These are phyloP conservation scores for Semnornis frantzii DNA, from an alignment of 2,113 vertebrate species.

Conservation along the genomic window DNA sequence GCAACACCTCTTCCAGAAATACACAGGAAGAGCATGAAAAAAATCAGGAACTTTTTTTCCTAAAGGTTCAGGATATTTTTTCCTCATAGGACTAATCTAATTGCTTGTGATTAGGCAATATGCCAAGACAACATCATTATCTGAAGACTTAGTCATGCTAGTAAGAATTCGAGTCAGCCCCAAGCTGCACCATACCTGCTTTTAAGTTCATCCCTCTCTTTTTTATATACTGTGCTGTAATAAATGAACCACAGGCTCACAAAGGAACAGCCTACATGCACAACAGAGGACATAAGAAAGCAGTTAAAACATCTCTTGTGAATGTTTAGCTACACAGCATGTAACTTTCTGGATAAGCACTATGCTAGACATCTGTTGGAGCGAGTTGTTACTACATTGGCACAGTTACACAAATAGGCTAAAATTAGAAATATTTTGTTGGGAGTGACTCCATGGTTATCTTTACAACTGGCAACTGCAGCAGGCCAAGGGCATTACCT, in stretches of 20 bases:
- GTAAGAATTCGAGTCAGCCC: not conserved
- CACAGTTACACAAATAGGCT: not conserved
- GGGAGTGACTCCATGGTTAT: not conserved
- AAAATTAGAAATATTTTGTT: not conserved
- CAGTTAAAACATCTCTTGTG: not conserved
- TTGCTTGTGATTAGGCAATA: not conserved
- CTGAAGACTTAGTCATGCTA: not conserved
- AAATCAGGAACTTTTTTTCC: not conserved
- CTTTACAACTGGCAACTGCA: not conserved
- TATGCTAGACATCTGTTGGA: fast-evolving
- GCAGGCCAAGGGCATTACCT: not conserved
- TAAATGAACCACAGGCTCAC: not conserved
- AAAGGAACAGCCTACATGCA: not conserved
- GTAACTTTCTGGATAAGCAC: not conserved
- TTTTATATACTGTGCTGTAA: not conserved
- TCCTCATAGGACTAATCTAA: fast-evolving
- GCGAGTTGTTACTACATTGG: not conserved
- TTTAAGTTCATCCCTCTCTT: not conserved
- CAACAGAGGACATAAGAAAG: fast-evolving
- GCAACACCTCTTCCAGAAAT: not conserved
- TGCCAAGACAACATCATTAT: fast-evolving
- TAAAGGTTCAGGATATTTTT: not conserved
- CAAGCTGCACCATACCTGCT: not conserved
- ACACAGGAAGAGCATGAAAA: not conserved
- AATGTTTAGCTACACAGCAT: not conserved